A percentile compares a stretch with the other conserved stretches of the same genome.
Conservation (phyloP, 2,888 invertebrate species). For the Hirtodrosophila trivittata region DNA sequence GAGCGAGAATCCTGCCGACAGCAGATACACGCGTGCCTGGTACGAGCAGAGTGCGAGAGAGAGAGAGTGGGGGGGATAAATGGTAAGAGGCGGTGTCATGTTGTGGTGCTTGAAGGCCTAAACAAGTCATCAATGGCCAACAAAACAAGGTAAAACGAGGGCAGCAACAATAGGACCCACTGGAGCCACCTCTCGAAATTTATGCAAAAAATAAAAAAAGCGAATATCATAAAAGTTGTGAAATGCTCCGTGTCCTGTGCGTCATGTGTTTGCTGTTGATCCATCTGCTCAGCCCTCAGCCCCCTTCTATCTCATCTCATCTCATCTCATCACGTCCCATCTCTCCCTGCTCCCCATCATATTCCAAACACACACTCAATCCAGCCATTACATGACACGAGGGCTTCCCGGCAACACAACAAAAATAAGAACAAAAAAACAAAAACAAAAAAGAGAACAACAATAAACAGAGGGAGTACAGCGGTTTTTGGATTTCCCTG, state of each 20-base stretch:
- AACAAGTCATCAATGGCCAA: constrained; percentile 69
- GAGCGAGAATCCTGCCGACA: constrained; percentile 95
- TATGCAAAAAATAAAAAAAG: constrained; percentile 70
- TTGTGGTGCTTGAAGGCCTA: constrained; percentile 34
- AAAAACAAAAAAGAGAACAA: constrained; percentile 26
- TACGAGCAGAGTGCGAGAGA: constrained; percentile 34
- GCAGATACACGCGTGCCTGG: constrained; percentile 93
- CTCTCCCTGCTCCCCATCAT: neutral
- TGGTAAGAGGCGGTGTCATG: constrained; percentile 42
- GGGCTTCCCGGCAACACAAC: constrained; percentile 7
- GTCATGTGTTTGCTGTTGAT: constrained; percentile 61
- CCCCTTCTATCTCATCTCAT: neutral
- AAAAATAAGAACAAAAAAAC: constrained; percentile 29
- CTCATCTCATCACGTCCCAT: neutral
- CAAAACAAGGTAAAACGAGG: constrained; percentile 26
- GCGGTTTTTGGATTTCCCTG: constrained; percentile 66
- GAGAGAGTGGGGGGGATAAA: neutral
- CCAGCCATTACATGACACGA: constrained; percentile 32
- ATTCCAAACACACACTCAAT: constrained; percentile 5
- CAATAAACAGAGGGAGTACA: constrained; percentile 39
- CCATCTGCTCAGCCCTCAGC: neutral
- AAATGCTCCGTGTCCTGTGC: constrained; percentile 49
- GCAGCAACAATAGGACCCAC: constrained; percentile 35
- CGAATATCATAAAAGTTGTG: constrained; percentile 70
- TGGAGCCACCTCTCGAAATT: constrained; percentile 50